Evolutionary conservation across 1,140 invertebrate genomes (phyloP).

Genomic region (Subanguina moxae): DNA sequence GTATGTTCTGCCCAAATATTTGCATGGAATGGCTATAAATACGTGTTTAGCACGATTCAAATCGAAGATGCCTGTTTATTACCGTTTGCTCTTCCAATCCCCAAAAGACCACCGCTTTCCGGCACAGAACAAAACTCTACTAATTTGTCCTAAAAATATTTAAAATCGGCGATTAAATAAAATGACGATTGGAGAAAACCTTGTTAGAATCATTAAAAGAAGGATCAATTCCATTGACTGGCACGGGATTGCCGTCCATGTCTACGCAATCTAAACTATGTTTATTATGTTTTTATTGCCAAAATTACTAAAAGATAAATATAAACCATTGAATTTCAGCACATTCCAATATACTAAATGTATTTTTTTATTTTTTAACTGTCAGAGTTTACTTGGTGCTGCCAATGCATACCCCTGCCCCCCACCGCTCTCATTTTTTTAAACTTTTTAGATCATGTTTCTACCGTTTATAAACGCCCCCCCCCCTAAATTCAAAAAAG

Average conservation of each 20-base stretch:
- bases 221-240: not conserved
- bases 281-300: no score
- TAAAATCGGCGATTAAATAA: not conserved
- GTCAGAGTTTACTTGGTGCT: no score
- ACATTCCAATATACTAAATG: constrained; percentile 2
- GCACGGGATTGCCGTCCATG: no score
- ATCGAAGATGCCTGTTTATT: not conserved
- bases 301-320: no score
- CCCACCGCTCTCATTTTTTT: no score
- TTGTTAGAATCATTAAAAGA: not conserved
- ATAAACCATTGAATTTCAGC: not conserved
- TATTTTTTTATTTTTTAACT: not conserved
- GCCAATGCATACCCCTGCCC: no score
- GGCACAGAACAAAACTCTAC: not conserved
- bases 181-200: no score
- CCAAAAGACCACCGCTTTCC: not conserved
- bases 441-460: no score
- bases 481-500: no score
- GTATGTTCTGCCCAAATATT: not conserved
- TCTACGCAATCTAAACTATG: no score
- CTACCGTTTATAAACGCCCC: no score
- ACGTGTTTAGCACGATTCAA: not conserved
- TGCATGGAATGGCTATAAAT: not conserved
- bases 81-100: not conserved
- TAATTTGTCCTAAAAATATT: not conserved